These are phyloP conservation scores for Hemicentrotus pulcherrimus DNA, from an alignment of 35 echinoderm and acorn worm species.

Conservation along the genomic window DNA sequence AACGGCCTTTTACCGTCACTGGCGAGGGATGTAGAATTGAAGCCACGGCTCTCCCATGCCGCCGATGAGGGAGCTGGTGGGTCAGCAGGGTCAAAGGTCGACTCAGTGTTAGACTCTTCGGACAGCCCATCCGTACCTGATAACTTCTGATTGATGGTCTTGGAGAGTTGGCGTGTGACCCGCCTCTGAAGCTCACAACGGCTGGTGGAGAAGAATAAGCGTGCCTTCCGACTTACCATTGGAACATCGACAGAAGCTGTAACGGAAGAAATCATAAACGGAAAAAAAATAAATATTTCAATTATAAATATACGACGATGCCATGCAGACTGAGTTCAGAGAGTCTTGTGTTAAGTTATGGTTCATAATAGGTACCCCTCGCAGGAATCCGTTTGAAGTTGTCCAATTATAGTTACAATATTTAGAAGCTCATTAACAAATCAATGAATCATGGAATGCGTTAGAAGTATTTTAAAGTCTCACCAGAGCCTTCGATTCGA, in stretches of 20 bases:
- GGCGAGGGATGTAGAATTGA: constrained; percentile 19
- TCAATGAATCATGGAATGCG: too few species aligned
- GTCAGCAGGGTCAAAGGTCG: constrained; percentile 45
- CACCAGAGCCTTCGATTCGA: too few species aligned
- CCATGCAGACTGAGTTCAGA: too few species aligned
- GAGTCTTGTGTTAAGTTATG: too few species aligned
- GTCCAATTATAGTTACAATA: too few species aligned
- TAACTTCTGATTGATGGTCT: constrained; percentile 43
- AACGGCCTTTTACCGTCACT: constrained; percentile 37
- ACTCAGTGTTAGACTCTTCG: constrained; percentile 45
- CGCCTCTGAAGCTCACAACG: constrained; percentile 52
- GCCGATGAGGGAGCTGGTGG: constrained; percentile 23
- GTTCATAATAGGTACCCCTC: too few species aligned
- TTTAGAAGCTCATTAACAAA: too few species aligned
- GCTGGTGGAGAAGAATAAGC: constrained; percentile 31
- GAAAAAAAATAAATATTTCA: neutral
- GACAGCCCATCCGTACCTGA: constrained; percentile 46
- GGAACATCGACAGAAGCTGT: constrained; percentile 67
- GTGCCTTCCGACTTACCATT: constrained; percentile 66
- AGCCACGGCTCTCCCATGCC: constrained; percentile 7
- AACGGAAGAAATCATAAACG: neutral
- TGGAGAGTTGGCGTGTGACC: constrained; percentile 37
- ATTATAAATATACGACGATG: neutral
- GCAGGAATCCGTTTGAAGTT: too few species aligned
- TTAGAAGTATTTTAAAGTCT: too few species aligned